Evolutionary conservation across 2,888 invertebrate genomes (phyloP).

Genomic region (Eucera pruinosa): DNA sequence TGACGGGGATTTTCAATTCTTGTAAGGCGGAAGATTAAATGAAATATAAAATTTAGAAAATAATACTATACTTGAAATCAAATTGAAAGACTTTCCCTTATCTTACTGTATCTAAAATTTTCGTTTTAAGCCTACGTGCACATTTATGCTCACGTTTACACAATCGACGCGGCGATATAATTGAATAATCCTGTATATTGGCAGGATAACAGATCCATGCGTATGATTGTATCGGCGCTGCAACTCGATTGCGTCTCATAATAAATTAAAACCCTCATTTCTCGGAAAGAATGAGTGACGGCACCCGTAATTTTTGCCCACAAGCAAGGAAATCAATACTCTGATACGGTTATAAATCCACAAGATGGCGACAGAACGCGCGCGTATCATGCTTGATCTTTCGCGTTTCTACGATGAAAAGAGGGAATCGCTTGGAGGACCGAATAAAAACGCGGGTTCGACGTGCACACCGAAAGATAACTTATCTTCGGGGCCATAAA

Average conservation of each 20-base stretch:
- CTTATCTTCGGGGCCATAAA: constrained; percentile 32
- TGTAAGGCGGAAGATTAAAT: background rate
- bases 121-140: background rate
- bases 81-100: too few species aligned
- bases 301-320: constrained; percentile 45
- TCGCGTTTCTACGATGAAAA: background rate
- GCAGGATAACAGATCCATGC: background rate
- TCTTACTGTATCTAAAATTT: too few species aligned
- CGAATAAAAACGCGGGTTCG: constrained; percentile 36
- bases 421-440: background rate
- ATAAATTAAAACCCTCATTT: constrained; percentile 38
- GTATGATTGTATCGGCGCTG: constrained; percentile 4
- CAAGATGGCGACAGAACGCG: constrained; percentile 53
- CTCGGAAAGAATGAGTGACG: constrained; percentile 15
- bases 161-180: background rate
- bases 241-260: constrained; percentile 22
- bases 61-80: too few species aligned
- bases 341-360: constrained; percentile 52
- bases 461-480: constrained; percentile 33
- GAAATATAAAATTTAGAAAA: too few species aligned
- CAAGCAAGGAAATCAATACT: constrained; percentile 58
- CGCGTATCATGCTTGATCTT: constrained; percentile 43
- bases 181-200: constrained; percentile 13
- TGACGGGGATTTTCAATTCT: background rate
- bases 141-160: background rate